Evolutionary conservation across 2,113 vertebrate genomes (phyloP).

Genomic region (Ictalurus furcatus): DNA sequence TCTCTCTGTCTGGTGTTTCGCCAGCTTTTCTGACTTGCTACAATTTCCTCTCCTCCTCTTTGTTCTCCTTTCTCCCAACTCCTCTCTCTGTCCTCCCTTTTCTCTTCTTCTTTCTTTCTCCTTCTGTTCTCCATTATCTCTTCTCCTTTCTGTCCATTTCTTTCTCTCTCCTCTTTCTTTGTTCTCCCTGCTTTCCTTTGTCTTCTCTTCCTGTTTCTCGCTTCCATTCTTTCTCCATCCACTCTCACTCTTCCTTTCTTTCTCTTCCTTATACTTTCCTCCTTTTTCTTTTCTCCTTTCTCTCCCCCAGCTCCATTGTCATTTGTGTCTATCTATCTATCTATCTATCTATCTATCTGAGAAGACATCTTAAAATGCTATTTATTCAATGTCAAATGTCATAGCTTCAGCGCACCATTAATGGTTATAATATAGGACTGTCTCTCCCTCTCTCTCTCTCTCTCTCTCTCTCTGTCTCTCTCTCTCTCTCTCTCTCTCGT

Average conservation of each 20-base stretch:
- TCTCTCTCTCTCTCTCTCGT: conserved; percentile 26
- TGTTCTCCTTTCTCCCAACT: background rate
- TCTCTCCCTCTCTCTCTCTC: conserved; percentile 25
- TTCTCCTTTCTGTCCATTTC: background rate
- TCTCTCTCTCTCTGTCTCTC: conserved; percentile 9
- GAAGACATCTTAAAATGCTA: background rate
- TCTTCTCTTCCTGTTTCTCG: too few species aligned
- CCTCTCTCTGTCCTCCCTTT: background rate
- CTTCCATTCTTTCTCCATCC: too few species aligned
- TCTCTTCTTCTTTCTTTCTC: background rate
- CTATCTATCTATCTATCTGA: background rate
- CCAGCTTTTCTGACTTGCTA: background rate
- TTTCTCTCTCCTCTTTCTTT: background rate
- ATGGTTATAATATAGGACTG: background rate
- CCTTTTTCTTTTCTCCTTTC: background rate
- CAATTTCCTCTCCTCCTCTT: background rate
- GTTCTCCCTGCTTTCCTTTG: too few species aligned
- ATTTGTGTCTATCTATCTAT: background rate
- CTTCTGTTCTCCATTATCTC: background rate
- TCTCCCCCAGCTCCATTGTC: background rate
- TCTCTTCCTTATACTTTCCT: background rate
- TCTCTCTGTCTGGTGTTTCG: background rate
- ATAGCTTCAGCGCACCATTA: too few species aligned
- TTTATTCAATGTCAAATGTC: background rate
- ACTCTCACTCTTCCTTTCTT: too few species aligned